Percentiles rank a stretch among this genome's conserved stretches.
Evolutionary conservation across 2,113 vertebrate genomes (phyloP).

Genomic region (Circaetus cinerascens): DNA sequence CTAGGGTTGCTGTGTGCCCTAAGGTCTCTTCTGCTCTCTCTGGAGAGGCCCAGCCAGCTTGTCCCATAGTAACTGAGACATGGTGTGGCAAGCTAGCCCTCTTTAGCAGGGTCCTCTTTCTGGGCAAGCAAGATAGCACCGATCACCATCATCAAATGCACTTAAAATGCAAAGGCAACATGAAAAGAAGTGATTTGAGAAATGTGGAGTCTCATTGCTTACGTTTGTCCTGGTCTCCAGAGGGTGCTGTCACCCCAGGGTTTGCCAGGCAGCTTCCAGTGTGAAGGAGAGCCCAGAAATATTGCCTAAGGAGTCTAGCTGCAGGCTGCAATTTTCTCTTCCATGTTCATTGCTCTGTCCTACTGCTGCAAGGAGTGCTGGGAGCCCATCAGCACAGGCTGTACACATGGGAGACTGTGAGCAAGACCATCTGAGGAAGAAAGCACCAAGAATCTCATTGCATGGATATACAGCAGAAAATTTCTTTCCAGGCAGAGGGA

Average conservation of each 20-base stretch:
- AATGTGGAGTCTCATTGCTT: background rate
- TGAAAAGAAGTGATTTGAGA: background rate
- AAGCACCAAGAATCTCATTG: background rate
- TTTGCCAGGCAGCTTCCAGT: background rate
- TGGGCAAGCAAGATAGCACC: background rate
- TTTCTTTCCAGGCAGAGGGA: background rate
- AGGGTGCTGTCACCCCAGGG: background rate
- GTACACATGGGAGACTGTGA: fast-evolving
- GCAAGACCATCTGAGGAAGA: background rate
- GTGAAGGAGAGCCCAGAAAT: background rate
- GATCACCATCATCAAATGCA: background rate
- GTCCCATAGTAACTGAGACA: background rate
- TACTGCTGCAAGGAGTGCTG: background rate
- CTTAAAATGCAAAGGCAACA: fast-evolving
- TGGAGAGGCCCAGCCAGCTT: background rate
- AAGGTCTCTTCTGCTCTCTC: background rate
- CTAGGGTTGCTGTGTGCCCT: background rate
- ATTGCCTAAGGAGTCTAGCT: background rate
- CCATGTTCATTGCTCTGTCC: background rate
- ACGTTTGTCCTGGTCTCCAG: background rate
- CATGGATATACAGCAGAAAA: background rate
- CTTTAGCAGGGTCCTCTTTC: background rate
- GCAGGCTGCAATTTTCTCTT: background rate
- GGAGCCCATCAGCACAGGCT: background rate
- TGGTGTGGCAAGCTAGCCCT: background rate